Evolutionary conservation across 2,113 vertebrate species (phyloP).

Genomic region (Xyliphius kryptos): DNA sequence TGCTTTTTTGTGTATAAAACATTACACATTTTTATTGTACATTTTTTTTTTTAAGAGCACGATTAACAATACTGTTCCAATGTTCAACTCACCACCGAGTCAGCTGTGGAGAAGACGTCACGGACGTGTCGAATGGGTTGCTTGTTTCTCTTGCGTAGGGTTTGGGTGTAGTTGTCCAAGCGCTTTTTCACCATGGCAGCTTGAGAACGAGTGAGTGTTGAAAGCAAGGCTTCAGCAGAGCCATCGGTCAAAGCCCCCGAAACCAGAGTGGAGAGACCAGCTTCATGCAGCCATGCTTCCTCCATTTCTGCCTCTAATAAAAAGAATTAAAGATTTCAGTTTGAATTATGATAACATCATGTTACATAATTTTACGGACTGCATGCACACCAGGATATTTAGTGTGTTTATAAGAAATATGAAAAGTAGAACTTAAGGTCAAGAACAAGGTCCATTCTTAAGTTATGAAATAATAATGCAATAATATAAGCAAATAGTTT

Average conservation of each 20-base stretch:
- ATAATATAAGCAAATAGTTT: too few relatives aligned
- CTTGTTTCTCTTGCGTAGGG: conserved; percentile 78
- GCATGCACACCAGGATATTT: too few relatives aligned
- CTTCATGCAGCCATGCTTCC: conserved; percentile 88
- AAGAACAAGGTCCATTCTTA: too few relatives aligned
- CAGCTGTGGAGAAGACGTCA: conserved; percentile 75
- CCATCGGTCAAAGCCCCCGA: conserved; percentile 67
- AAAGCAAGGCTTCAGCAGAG: conserved; percentile 76
- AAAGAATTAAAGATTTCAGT: neutral
- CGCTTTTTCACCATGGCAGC: conserved; percentile 81
- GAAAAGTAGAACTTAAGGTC: too few relatives aligned
- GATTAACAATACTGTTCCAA: too few relatives aligned
- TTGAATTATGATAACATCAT: too few relatives aligned
- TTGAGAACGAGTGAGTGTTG: conserved; percentile 85
- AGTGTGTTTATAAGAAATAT: too few relatives aligned
- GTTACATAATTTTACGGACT: too few relatives aligned
- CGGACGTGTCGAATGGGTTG: conserved; percentile 79
- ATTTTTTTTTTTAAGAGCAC: too few relatives aligned
- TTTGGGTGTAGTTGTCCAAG: conserved; percentile 87
- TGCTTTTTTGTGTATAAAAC: too few relatives aligned
- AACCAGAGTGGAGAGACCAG: conserved; percentile 81
- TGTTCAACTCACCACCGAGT: conserved; percentile 71
- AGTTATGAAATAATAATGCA: too few relatives aligned
- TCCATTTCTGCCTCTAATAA: conserved; percentile 81
- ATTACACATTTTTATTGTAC: too few relatives aligned